Conservation (phyloP, 2,888 invertebrate genomes). For the Nephrotoma guestfalica region DNA sequence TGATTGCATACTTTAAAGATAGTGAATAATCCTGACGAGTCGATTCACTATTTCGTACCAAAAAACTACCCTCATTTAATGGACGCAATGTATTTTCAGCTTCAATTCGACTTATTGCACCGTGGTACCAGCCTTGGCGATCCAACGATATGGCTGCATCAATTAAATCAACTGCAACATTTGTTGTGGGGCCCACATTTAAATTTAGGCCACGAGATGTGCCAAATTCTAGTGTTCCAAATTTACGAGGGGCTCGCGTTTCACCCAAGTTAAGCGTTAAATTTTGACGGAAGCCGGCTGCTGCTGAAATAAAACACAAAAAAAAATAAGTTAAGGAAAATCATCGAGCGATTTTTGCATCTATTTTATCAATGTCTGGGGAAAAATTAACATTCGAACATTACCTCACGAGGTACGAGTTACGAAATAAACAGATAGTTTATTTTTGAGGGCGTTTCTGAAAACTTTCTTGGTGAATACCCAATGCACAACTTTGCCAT, state of each 20-base stretch:
- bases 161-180: constrained; percentile 56
- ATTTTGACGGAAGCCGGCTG: constrained; percentile 47
- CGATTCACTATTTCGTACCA: constrained; percentile 88
- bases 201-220: constrained; percentile 47
- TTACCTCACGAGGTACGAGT: not conserved
- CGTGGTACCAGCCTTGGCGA: constrained; percentile 93
- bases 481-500: too few species aligned
- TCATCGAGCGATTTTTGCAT: not conserved
- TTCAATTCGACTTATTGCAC: constrained; percentile 78
- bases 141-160: constrained; percentile 71
- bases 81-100: constrained; percentile 78
- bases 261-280: constrained; percentile 59
- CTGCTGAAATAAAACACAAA: constrained; percentile 26
- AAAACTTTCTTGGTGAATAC: too few species aligned
- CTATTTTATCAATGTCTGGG: not conserved
- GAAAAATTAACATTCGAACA: not conserved
- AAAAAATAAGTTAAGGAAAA: not conserved
- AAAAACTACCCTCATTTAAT: constrained; percentile 80
- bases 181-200: constrained; percentile 44
- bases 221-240: constrained; percentile 32
- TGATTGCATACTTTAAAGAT: constrained; percentile 72
- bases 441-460: too few species aligned
- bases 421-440: too few species aligned
- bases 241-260: constrained; percentile 28
- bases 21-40: constrained; percentile 87